These are phyloP conservation scores for Salpingus planirostris DNA, from an alignment of 2,888 invertebrate species.

Conservation along the genomic window DNA sequence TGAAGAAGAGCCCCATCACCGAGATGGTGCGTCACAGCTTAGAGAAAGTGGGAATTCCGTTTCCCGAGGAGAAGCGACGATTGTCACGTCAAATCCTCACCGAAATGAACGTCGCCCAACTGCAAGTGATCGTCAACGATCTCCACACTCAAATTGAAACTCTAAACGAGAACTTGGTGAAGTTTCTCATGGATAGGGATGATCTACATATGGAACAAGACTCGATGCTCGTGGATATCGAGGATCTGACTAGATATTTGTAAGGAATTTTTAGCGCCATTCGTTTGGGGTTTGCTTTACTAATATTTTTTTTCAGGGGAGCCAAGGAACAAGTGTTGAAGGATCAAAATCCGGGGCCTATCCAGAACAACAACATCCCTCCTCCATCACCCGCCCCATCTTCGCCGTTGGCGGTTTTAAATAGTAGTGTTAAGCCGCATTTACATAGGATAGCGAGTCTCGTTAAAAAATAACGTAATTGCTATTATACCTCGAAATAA, in stretches of 20 bases:
- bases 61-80: conserved; percentile 73
- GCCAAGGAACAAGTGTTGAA: conserved; percentile 45
- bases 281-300: neutral
- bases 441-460: conserved; percentile 43
- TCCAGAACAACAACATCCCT: conserved; percentile 36
- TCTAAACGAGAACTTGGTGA: conserved; percentile 83
- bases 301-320: conserved; percentile 37
- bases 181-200: conserved; percentile 83
- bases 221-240: conserved; percentile 94
- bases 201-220: conserved; percentile 97
- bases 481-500: conserved; percentile 5
- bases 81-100: conserved; percentile 78
- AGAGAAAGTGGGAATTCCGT: conserved; percentile 73
- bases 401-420: conserved; percentile 37
- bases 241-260: conserved; percentile 87
- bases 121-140: conserved; percentile 92
- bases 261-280: conserved; percentile 44
- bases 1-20: conserved; percentile 72
- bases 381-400: conserved; percentile 37
- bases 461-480: conserved; percentile 40
- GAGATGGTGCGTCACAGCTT: conserved; percentile 76
- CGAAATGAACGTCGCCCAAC: conserved; percentile 88
- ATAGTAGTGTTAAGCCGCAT: conserved; percentile 40
- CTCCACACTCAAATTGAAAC: conserved; percentile 88
- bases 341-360: conserved; percentile 31